Base-by-base conservation (phyloP, 2,888 invertebrate genomes). In the Drosophila tripunctata region DNA sequence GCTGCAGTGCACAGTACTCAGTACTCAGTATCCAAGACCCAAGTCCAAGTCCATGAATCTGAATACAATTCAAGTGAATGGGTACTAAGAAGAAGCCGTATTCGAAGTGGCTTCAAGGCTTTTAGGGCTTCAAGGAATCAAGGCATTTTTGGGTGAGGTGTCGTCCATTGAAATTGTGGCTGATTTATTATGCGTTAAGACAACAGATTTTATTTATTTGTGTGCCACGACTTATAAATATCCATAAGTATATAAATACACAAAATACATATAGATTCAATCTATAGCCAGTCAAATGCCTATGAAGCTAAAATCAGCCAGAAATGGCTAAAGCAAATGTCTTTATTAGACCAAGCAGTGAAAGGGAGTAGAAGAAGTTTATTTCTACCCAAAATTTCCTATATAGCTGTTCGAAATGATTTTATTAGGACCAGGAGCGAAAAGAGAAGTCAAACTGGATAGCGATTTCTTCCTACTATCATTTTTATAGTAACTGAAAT, bases 141-240 rank as follows among this genome's bases (percentile, higher is more conserved):
- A 36, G 36, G n/a, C 4, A 2, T 12, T 21, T 7, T 19, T 7
- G 12, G 40, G 5, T 22, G 50, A 45, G 31, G 41, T 43, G 58
- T 48, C 58, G 58, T 48, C 58, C 63, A 71, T 74, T 75, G 63
- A 75, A 75, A 71, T 79, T 86, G 83, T 44, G 77, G 83, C 86
- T 81, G 86, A 81, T 86, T 81, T 81, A 81, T 86, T 81, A 81
- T 86, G 83, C 86, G 80, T 76, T 81, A 86, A 86, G 86, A 83
- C 86, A 81, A 81, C 86, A 79, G 84, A 86, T 83, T 81, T 81
- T n/a, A 86, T 83, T 81, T 81, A 10, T 27, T 27, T 27, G 10
- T 10, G 27, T 52, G 33, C 24, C 21, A 12, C 1, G 17, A 56
- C 44, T 30, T 52, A 38, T 17, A 31, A 33, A 50, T 17, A 35